Evolutionary conservation across 2,797 vertebrate species (phyloP), one percentile per base, ranked within the genome.

Genomic region (Enteromius paludinosus): DNA sequence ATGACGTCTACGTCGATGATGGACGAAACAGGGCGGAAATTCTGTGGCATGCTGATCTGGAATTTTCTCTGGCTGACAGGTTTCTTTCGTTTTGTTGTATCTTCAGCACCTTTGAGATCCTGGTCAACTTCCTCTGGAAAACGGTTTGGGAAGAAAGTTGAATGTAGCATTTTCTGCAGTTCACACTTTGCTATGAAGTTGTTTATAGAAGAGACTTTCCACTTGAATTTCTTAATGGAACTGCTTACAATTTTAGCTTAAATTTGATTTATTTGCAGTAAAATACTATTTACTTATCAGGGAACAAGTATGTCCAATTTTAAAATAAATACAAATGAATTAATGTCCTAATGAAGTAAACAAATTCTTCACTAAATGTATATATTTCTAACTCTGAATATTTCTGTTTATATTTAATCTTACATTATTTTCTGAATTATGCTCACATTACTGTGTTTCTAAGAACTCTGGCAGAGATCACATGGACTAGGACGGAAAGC

Each of bases 1-100:
- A 96, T 90, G 81, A 96, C 93, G 89, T 96, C 96, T 87, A 96
- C 95, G 5, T 96, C 96, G 0, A 96, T 96, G 86, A 96, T 95
- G 65, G 96, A 96, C 12, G 96, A 96, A 66, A 96, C 95, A 0
- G 96, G 96, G 15, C 96, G 93, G 76, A 96, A 96, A 89, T 96
- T 96, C 0, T 94, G 95, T 4, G 96, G 96, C 89, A 95, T 90
- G 83, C 96, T 92, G 1, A 96, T 96, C 78, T 94, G 94, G 73
- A 96, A 92, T 75, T 93, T 94, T 43, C 93, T 92, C 3, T 94
- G 93, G 5, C 93, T 92, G 83, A 94, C 86, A 3, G 94, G 90
- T 71, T 95, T 95, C 89, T 94, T 96, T 87, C 93, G 94, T 88
- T 94, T 90, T 0, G 91, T 93, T 11, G 94, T 85, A 0, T 94